Base-by-base conservation (phyloP, 2,888 invertebrate species). In the Standfussiana lucernea region DNA sequence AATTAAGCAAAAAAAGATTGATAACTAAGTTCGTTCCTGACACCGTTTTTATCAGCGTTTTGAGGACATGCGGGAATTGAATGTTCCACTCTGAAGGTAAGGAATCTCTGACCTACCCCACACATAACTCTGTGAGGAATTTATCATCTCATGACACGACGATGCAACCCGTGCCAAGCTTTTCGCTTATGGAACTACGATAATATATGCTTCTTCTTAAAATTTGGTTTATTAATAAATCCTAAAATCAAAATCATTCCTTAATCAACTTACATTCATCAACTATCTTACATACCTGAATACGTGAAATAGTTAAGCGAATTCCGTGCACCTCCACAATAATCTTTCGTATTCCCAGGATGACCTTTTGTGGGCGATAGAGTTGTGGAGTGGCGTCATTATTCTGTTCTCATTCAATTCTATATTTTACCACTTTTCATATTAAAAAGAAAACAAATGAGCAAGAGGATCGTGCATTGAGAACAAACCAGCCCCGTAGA, bases 281-380 rank as follows among this genome's bases (percentile, higher is more conserved):
- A 28, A 37, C 24, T 13, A n/a, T 4, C 28, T 61, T 24, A 28
- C 15, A 35, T 37, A 66, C 21, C 11, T 21, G 13, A 69, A 56
- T 7, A 8, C 13, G 32, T 21, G 13, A 72, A 28, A 66, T 42
- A 50, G 37, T n/a, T 28, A 15, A 13, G 56, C 8, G 18, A 72
- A 62, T 61, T 70, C n/a, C 18, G 8, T 18, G 53, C 35, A 50
- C 1, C 2, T 95, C 95, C 93, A 91, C 84, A 85, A 53, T 84
- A 90, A 85, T 82, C 90, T 91, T 88, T 85, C 91, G 79, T 84
- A 80, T 88, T 88, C 88, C 91, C 91, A 94, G 95, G 95, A 95
- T 94, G 93, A 94, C 93, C 93, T 95, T 95, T 95, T 95, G 94
- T 94, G 87, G 92, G 93, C 92, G 92, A 93, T 94, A 92, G 93